phyloP scores from a whole-genome alignment of 2,888 invertebrate genomes.

The Nezara viridula region DNA sequence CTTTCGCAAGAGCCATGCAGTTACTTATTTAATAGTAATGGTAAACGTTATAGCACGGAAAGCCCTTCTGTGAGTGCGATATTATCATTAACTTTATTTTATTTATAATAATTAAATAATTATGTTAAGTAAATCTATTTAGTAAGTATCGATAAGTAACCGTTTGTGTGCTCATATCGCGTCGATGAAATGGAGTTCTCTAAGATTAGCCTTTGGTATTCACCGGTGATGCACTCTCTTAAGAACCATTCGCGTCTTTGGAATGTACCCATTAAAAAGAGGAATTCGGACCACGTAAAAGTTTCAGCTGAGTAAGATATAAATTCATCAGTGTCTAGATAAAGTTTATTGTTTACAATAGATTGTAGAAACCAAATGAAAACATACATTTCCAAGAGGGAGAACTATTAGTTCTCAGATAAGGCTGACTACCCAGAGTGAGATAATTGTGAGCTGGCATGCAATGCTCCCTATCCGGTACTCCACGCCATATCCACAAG shows the following conservation, averaged over 20 bases:
- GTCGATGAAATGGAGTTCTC: not conserved
- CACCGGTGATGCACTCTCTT: not conserved
- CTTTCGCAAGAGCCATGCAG: too few relatives aligned
- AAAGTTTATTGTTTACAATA: slow-evolving; percentile 41
- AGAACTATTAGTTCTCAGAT: slow-evolving; percentile 38
- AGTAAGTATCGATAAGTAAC: not conserved
- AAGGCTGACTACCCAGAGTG: not conserved
- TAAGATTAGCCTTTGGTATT: not conserved
- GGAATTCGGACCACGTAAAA: not conserved
- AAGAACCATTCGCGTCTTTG: not conserved
- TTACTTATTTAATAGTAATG: too few relatives aligned
- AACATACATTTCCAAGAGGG: slow-evolving; percentile 31
- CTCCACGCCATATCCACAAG: not conserved
- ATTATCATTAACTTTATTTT: too few relatives aligned
- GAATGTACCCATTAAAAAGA: not conserved
- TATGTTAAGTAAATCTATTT: too few relatives aligned
- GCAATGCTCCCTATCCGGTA: slow-evolving; percentile 1
- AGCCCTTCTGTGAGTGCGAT: too few relatives aligned
- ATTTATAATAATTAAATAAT: too few relatives aligned
- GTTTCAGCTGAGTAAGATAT: not conserved
- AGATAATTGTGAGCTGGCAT: slow-evolving; percentile 28
- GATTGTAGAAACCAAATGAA: slow-evolving; percentile 12
- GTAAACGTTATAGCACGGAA: too few relatives aligned
- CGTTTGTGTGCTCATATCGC: not conserved
- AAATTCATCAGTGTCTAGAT: slow-evolving; percentile 19